Evolutionary conservation across 1,140 invertebrate species (phyloP), one percentile per base, ranked within the genome.

Genomic region (Ruditapes philippinarum): DNA sequence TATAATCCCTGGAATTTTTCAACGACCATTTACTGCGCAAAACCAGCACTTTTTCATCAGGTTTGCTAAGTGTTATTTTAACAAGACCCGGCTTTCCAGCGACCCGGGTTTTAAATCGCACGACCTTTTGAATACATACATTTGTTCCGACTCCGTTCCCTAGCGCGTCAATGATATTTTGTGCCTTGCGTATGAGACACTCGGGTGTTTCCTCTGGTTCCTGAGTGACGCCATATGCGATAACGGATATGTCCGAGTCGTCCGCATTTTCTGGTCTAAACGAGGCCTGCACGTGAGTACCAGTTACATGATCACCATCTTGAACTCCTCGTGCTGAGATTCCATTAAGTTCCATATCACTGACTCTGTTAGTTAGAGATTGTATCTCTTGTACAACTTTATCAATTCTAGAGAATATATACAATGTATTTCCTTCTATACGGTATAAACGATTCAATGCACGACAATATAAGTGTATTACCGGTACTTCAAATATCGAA

Each of bases 31-130:
- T n/a, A n/a, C n/a, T n/a, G n/a, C 33, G 7, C 57, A 60, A 60
- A 28, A 60, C 57, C 57, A 60, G 57, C 45, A 49, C 45, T 49
- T 89, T 89, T 83, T 83, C 87, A 36, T 83, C 28, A 11, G n/a
- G 49, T 28, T 38, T 76, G 17, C 40, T 3, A 40, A 89, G 45
- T 25, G 28, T 57, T 5, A 89, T 68, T 78, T 84, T 79, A n/a
- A 89, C 70, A 42, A 89, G 40, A 12, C 88, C 73, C 4, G 70
- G 81, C 31, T 33, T 83, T 45, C 51, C 73, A 22, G 40, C 1
- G 22, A 60, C 25, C 45, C 87, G 51, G 1, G 38, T 33, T 19
- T 65, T 49, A 25, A 82, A 31, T 7, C 68, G 65, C 17, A 51
- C 49, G 31, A 40, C 51, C 22, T 25, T 40, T 62, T 49, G 25